Percentiles rank a stretch among this genome's conserved stretches.
Evolutionary conservation across 2,888 invertebrate genomes (phyloP).

Genomic region (Trachelus stipa): DNA sequence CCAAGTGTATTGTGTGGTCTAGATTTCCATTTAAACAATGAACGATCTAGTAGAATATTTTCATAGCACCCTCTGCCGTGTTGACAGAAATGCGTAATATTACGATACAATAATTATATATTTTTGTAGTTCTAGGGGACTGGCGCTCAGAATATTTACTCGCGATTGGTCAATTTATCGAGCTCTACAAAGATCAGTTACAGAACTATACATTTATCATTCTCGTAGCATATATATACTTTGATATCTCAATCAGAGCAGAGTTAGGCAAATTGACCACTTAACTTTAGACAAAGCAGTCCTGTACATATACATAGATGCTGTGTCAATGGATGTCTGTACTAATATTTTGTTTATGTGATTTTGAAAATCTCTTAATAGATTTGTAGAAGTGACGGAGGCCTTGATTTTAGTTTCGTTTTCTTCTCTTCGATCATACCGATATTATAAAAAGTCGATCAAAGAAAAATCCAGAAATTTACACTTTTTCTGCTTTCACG

Average conservation of each 20-base stretch:
- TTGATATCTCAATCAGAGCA: slow-evolving; percentile 9
- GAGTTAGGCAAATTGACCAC: slow-evolving; percentile 49
- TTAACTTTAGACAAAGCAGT: slow-evolving; percentile 50
- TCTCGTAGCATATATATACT: neutral
- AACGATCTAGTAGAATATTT: slow-evolving; percentile 46
- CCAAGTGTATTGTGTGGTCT: slow-evolving; percentile 29
- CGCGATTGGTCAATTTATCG: slow-evolving; percentile 44
- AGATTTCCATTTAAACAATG: slow-evolving; percentile 43
- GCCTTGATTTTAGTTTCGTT: slow-evolving; percentile 48
- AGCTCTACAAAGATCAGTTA: slow-evolving; percentile 26
- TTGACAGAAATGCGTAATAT: slow-evolving; percentile 54
- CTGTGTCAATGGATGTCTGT: slow-evolving; percentile 48
- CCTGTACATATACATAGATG: slow-evolving; percentile 46
- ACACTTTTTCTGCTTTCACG: neutral
- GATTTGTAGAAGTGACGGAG: slow-evolving; percentile 37
- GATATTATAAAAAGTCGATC: neutral
- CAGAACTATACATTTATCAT: neutral
- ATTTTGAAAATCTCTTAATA: slow-evolving; percentile 41
- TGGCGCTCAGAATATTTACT: slow-evolving; percentile 55
- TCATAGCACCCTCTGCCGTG: slow-evolving; percentile 51
- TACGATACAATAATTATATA: slow-evolving; percentile 54
- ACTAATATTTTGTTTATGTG: slow-evolving; percentile 47
- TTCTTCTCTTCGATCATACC: slow-evolving; percentile 17
- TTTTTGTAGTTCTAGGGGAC: slow-evolving; percentile 61
- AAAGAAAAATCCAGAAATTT: neutral